phyloP scores from a whole-genome alignment of 2,113 vertebrate species.

The Cyanoderma ruficeps region DNA sequence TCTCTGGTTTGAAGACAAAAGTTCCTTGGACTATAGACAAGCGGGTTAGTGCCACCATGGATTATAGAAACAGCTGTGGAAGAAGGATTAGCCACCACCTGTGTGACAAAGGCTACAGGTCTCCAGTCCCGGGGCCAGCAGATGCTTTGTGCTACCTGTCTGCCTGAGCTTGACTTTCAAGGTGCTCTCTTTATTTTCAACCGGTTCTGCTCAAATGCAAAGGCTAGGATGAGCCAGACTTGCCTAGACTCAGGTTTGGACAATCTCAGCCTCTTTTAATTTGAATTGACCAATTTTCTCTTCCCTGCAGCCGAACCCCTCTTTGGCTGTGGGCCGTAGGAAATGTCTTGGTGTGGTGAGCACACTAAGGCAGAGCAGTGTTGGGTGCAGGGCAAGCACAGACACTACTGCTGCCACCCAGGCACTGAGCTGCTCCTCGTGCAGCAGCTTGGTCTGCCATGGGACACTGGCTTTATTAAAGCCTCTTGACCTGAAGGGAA shows the following conservation, averaged over 20 bases:
- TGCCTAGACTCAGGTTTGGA: not conserved
- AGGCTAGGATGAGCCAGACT: not conserved
- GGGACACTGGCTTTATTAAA: not conserved
- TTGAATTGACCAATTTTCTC: rapidly evolving
- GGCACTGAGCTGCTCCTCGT: not conserved
- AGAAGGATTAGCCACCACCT: slow-evolving; percentile 26
- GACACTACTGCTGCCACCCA: not conserved
- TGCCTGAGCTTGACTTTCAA: not conserved
- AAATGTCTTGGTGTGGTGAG: not conserved
- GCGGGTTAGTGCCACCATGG: not conserved
- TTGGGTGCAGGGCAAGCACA: not conserved
- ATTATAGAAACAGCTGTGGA: not conserved
- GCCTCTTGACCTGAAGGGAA: not conserved
- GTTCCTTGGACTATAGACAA: slow-evolving; percentile 2
- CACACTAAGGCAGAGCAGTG: rapidly evolving
- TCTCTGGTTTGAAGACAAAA: slow-evolving; percentile 30
- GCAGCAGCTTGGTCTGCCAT: not conserved
- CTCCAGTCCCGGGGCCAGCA: not conserved
- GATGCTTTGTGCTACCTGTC: not conserved
- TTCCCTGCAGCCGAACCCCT: not conserved
- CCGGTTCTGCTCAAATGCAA: rapidly evolving
- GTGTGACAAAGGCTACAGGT: not conserved
- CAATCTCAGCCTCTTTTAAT: not conserved
- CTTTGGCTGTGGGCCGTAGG: not conserved
- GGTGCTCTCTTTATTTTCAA: not conserved